Base-by-base conservation (phyloP, 2,113 vertebrate species). In the Anser cygnoides region DNA sequence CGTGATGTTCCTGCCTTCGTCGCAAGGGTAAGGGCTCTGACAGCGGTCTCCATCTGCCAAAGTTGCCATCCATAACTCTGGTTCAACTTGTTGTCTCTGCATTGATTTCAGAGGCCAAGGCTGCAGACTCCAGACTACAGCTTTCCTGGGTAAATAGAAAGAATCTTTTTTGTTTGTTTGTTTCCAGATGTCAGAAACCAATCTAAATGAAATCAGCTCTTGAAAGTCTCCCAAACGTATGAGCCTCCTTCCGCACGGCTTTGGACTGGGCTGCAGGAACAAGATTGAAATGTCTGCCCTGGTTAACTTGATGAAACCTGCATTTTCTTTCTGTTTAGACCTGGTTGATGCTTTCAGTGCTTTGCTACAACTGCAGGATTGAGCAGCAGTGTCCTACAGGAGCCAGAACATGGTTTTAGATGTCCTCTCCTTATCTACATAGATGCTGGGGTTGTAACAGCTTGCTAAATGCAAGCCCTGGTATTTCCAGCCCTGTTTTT, bases 401-500 rank as follows among this genome's bases (percentile, higher is more conserved):
- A 41, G 37, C 26, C 52, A 2, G 15, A 26, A 35, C 29, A 35
- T 50, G 29, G 3, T 29, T 58, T 43, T 19, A 50, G 50, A 7
- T 11, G 9, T 43, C 54, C 37, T 61, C 33, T 44, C 26, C 2
- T 33, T 54, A 33, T 37, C 54, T 46, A 15, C 8, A 0, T 18
- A 25, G 25, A 5, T 29, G 9, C 37, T 0, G 12, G 46, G 54
- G 18, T 39, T 61, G 3, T 0, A 26, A 54, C 23, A 19, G 49
- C 55, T 76, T 9, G 3, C 71, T 3, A 13, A n/a, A 46, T 18
- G 11, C 0, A 2, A 33, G 22, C 16, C 39, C 55, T 10, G 19
- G 9, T 46, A 2, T 62, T 52, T 55, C 41, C 20, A 41, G 18
- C 16, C 43, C 59, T 0, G 2, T 4, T 5, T 1, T 9, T 14